phyloP scores from a whole-genome alignment of 1,140 invertebrate species.

The Aphelenchoides avenae region DNA sequence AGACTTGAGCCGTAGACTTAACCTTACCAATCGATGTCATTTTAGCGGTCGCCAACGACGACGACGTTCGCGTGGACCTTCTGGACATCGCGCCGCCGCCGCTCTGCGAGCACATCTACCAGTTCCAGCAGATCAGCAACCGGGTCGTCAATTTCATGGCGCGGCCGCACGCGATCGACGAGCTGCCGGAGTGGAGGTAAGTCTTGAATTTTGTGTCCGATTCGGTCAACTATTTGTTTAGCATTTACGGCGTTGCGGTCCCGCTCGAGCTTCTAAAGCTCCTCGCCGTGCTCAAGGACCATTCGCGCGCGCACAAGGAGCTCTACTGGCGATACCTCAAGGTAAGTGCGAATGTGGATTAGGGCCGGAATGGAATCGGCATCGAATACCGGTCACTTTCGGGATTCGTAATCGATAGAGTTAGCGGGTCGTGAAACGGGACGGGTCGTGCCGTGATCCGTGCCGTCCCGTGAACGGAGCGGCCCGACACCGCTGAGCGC shows the following conservation, averaged over 20 bases:
- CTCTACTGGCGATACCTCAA: constrained; percentile 39
- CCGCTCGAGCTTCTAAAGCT: constrained; percentile 33
- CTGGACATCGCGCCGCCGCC: constrained; percentile 24
- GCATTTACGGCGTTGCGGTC: constrained; percentile 32
- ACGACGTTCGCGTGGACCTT: constrained; percentile 29
- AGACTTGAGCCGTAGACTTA: too few relatives aligned
- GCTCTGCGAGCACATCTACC: constrained; percentile 37
- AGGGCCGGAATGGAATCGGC: background rate
- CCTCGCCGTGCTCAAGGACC: constrained; percentile 35
- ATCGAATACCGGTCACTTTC: too few relatives aligned
- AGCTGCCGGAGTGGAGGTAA: constrained; percentile 36
- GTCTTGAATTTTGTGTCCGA: background rate
- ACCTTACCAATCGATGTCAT: too few relatives aligned
- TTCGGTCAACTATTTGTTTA: constrained; percentile 30
- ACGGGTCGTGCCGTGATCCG: too few relatives aligned
- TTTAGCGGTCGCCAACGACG: constrained; percentile 32
- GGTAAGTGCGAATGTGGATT: background rate
- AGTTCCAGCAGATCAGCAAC: constrained; percentile 25
- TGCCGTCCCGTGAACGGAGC: too few relatives aligned
- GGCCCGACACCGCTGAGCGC: too few relatives aligned
- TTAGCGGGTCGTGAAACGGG: too few relatives aligned
- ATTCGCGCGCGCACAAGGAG: constrained; percentile 44
- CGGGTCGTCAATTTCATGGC: constrained; percentile 12
- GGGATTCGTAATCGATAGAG: too few relatives aligned
- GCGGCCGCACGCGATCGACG: constrained; percentile 1